Conservation (phyloP, 2,888 invertebrate species). For the Drosophila peninsularis region DNA sequence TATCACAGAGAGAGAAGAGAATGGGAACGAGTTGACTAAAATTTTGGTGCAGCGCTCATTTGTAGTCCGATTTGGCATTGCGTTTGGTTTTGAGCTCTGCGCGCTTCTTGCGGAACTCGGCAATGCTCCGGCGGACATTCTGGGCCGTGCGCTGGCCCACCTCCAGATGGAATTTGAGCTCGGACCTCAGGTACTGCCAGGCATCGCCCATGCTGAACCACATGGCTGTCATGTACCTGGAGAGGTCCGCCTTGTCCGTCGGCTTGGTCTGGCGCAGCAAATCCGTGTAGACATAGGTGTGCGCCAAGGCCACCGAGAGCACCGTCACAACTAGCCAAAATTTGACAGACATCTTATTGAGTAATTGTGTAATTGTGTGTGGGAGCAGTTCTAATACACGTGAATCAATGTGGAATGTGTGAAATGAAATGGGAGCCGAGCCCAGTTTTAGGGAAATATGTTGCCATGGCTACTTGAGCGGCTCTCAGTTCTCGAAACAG, state of each 20-base stretch:
- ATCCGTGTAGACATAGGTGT: conserved; percentile 24
- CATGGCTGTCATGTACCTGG: neutral
- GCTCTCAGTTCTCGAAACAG: neutral
- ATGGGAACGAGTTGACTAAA: neutral
- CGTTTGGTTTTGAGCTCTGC: neutral
- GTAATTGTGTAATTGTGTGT: conserved; percentile 1
- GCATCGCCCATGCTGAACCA: neutral
- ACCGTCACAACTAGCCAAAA: conserved; percentile 29
- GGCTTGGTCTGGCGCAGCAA: neutral
- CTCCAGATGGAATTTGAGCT: conserved; percentile 21
- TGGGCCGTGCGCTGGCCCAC: neutral
- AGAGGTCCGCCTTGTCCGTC: neutral
- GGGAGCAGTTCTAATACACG: neutral
- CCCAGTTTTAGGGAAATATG: conserved; percentile 13
- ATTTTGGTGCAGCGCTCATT: neutral
- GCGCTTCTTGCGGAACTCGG: conserved; percentile 4
- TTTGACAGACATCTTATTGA: conserved; percentile 25
- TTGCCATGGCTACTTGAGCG: conserved; percentile 29
- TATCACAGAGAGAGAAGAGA: conserved; percentile 8
- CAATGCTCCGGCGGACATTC: conserved; percentile 8
- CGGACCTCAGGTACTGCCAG: neutral
- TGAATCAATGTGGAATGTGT: neutral
- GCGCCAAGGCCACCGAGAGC: conserved; percentile 28
- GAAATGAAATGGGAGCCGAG: neutral
- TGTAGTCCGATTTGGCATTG: neutral